Evolutionary conservation across 2,888 invertebrate species (phyloP).

Genomic region (Drosophila buzzatii): DNA sequence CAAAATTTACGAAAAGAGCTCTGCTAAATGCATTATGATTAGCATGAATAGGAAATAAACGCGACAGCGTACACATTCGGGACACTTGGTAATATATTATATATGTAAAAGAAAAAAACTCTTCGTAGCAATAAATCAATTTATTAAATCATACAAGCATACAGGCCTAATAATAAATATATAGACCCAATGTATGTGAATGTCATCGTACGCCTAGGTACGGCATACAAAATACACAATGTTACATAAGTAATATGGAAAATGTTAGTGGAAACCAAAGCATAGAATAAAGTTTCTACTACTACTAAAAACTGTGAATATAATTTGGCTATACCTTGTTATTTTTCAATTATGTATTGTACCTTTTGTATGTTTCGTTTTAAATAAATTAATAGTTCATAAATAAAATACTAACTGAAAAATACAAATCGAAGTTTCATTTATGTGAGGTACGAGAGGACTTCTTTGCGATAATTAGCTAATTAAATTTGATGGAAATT

Average conservation of each 20-base stretch:
- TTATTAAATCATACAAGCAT: slow-evolving; percentile 28
- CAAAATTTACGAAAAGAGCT: slow-evolving; percentile 39
- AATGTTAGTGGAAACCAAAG: slow-evolving; percentile 36
- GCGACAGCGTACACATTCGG: slow-evolving; percentile 8
- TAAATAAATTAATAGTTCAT: slow-evolving; percentile 47
- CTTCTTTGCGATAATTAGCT: not conserved
- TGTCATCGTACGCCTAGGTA: slow-evolving; percentile 23
- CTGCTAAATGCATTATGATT: slow-evolving; percentile 32
- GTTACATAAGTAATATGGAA: slow-evolving; percentile 26
- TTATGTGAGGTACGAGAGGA: not conserved
- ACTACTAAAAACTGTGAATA: slow-evolving; percentile 56
- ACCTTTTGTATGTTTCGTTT: slow-evolving; percentile 66
- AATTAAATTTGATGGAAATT: not conserved
- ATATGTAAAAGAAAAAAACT: not conserved
- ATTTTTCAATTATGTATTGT: slow-evolving; percentile 55
- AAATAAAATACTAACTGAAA: slow-evolving; percentile 52
- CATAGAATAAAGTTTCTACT: slow-evolving; percentile 50
- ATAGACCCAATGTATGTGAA: slow-evolving; percentile 28
- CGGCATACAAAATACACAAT: slow-evolving; percentile 27
- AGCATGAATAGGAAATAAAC: slow-evolving; percentile 33
- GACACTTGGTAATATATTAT: slow-evolving; percentile 15
- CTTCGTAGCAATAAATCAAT: slow-evolving; percentile 39
- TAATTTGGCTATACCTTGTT: slow-evolving; percentile 50
- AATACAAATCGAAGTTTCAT: not conserved
- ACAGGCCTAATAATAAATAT: slow-evolving; percentile 39